Percentiles rank a stretch among this genome's conserved stretches.
Conservation (phyloP, 92 coral and sea anemone genomes). For the Paragorgia papillata region DNA sequence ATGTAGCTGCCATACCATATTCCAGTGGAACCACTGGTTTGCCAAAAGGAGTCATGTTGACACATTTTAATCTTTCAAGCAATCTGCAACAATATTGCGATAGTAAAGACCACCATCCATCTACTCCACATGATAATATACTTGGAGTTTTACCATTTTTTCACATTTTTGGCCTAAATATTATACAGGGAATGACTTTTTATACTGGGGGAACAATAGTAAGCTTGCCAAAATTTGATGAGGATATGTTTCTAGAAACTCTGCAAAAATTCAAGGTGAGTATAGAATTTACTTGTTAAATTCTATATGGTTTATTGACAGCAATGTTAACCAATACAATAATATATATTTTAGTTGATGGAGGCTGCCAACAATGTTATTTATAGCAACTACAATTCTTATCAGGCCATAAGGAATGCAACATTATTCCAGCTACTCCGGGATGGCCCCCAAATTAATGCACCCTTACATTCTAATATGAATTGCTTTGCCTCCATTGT, state of each 20-base stretch:
- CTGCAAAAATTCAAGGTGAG: conserved; percentile 83
- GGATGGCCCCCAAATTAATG: too few species aligned
- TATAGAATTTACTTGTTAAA: too few species aligned
- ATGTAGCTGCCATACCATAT: conserved; percentile 71
- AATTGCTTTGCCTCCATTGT: too few species aligned
- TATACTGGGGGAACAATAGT: conserved; percentile 68
- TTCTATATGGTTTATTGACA: too few species aligned
- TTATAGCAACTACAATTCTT: too few species aligned
- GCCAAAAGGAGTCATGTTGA: conserved; percentile 91
- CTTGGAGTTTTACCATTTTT: conserved; percentile 83
- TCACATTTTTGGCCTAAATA: conserved; percentile 71
- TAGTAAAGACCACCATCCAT: conserved; percentile 39
- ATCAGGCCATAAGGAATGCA: too few species aligned
- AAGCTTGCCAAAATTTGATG: conserved; percentile 73
- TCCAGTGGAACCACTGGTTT: conserved; percentile 95
- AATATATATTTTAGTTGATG: too few species aligned
- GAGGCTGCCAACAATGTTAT: too few species aligned
- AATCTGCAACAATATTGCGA: conserved; percentile 57
- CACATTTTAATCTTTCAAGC: conserved; percentile 81
- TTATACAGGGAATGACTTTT: conserved; percentile 53
- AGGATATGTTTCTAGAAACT: conserved; percentile 62
- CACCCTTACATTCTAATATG: too few species aligned
- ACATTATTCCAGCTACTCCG: too few species aligned
- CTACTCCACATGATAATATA: conserved; percentile 44
- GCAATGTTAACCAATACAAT: too few species aligned